These are phyloP conservation scores for Meghimatium bilineatum DNA, from an alignment of 2,888 invertebrate genomes.

Conservation along the genomic window DNA sequence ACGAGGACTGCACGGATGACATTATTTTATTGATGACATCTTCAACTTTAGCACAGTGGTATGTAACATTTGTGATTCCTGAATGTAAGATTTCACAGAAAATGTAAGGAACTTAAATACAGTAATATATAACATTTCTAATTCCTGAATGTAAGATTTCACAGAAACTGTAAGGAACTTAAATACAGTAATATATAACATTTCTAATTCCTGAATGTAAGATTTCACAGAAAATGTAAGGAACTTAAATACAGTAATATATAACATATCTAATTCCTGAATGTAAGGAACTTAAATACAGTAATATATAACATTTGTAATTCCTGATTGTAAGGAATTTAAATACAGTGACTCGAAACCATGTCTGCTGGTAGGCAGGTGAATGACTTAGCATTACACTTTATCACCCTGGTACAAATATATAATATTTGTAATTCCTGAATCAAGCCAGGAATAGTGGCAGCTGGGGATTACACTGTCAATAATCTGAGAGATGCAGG, in stretches of 20 bases:
- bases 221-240: no score
- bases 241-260: no score
- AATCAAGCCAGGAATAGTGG: no score
- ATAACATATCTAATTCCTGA: slow-evolving; percentile 56
- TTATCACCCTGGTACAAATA: no score
- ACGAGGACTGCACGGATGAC: slow-evolving; percentile 46
- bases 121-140: neutral
- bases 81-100: slow-evolving; percentile 6
- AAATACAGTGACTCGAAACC: no score
- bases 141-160: slow-evolving; percentile 56
- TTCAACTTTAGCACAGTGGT: slow-evolving; percentile 93
- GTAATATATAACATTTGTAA: neutral
- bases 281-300: no score
- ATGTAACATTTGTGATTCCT: slow-evolving; percentile 82
- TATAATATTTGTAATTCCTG: neutral
- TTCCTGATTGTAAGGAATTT: slow-evolving; percentile 57
- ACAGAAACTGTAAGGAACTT: no score
- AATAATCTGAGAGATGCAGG: no score
- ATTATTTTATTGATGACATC: slow-evolving; percentile 83
- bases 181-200: no score
- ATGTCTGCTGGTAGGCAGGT: slow-evolving; percentile 58
- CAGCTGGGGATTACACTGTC: no score
- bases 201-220: slow-evolving; percentile 57
- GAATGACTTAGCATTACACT: no score
- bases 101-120: no score